A percentile compares a stretch with the other conserved stretches of the same genome.
phyloP scores from a whole-genome alignment of 2,888 invertebrate genomes.

The Isoperla grammatica region DNA sequence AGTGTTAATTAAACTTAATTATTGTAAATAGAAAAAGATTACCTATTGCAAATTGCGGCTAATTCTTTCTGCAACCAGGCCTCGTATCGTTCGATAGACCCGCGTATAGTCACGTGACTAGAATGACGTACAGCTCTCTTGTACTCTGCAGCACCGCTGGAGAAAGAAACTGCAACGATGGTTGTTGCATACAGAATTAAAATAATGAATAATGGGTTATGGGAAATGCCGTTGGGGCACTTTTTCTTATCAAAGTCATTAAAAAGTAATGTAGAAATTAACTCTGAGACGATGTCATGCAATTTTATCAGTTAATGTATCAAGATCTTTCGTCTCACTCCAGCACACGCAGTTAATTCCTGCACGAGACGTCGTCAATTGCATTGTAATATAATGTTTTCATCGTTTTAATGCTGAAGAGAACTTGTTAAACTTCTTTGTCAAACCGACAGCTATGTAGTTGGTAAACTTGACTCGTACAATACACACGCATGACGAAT shows the following conservation, averaged over 20 bases:
- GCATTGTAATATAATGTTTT: slow-evolving; percentile 14
- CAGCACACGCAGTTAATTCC: slow-evolving; percentile 4
- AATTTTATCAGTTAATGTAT: slow-evolving; percentile 15
- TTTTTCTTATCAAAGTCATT: slow-evolving; percentile 10
- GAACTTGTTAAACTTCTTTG: slow-evolving; percentile 1
- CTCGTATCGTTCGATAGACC: no score
- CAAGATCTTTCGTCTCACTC: slow-evolving; percentile 13
- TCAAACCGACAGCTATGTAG: not conserved
- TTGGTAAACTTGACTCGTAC: not conserved
- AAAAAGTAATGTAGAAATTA: slow-evolving; percentile 14
- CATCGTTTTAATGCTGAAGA: slow-evolving; percentile 2
- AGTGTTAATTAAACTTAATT: slow-evolving; percentile 10
- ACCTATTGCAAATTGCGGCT: no score
- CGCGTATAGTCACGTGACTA: no score
- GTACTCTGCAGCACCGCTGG: not conserved
- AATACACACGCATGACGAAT: no score
- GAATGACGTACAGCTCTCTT: not conserved
- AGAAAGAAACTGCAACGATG: not conserved
- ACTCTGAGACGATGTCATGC: slow-evolving; percentile 11
- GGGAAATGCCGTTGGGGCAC: not conserved
- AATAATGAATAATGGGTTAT: slow-evolving; percentile 15
- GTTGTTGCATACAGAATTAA: slow-evolving; percentile 10
- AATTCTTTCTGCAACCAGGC: no score
- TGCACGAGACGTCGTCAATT: slow-evolving; percentile 9
- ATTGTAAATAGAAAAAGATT: not conserved